Conservation (phyloP, 2,888 invertebrate genomes). For the Dorcus parallelipipedus region DNA sequence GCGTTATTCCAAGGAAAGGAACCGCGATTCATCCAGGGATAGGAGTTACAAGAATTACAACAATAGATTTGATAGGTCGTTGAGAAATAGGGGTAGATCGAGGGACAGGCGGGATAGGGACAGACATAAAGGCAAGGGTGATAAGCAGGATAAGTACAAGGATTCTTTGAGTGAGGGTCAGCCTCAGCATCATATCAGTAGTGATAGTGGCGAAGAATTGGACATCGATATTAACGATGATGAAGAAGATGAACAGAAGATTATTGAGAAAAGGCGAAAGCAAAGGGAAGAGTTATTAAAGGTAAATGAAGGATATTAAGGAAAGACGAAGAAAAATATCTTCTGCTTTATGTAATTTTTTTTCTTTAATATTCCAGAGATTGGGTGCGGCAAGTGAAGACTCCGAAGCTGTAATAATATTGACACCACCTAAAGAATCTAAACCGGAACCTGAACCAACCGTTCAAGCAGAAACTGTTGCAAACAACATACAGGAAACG, state of each 20-base stretch:
- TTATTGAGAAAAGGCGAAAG: constrained; percentile 84
- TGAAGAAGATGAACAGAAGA: constrained; percentile 89
- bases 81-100: constrained; percentile 31
- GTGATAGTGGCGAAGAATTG: constrained; percentile 69
- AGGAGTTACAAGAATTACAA: constrained; percentile 38
- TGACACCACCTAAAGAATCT: constrained; percentile 39
- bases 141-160: constrained; percentile 58
- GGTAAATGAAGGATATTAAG: constrained; percentile 50
- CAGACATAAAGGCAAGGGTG: constrained; percentile 35
- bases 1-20: constrained; percentile 32
- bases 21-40: constrained; percentile 31
- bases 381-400: constrained; percentile 54
- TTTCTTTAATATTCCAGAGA: constrained; percentile 20
- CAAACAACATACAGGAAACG: constrained; percentile 8
- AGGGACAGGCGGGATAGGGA: constrained; percentile 46
- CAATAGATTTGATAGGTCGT: constrained; percentile 31
- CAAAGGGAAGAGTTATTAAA: constrained; percentile 84
- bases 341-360: background rate
- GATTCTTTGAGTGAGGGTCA: constrained; percentile 79
- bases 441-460: constrained; percentile 34
- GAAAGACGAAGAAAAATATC: constrained; percentile 1
- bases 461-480: constrained; percentile 6
- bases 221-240: constrained; percentile 77
- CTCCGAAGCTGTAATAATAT: constrained; percentile 47
- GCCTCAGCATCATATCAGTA: constrained; percentile 66